These are phyloP conservation scores for Bergia puertoricense DNA, from an alignment of 92 coral and sea anemone genomes.

Conservation along the genomic window DNA sequence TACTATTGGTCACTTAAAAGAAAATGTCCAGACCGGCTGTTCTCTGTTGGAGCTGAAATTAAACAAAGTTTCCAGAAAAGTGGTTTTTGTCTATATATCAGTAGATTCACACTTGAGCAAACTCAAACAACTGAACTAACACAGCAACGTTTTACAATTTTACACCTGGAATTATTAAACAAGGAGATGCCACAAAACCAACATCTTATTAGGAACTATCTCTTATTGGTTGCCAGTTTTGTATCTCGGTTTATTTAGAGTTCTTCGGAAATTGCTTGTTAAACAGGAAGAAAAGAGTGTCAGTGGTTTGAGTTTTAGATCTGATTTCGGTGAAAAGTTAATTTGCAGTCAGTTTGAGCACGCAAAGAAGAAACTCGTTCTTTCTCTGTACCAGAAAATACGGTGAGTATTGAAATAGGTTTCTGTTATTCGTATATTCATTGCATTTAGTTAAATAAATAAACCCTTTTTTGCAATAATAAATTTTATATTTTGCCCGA, in stretches of 20 bases:
- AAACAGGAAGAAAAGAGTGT: neutral
- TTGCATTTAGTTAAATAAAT: no score
- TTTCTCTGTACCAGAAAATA: neutral
- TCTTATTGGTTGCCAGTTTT: neutral
- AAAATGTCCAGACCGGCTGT: no score
- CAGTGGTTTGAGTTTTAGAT: neutral
- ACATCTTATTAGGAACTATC: neutral
- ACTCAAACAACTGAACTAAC: neutral
- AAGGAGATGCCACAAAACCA: neutral
- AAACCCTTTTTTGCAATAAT: neutral
- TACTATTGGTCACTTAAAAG: no score
- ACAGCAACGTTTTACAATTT: neutral
- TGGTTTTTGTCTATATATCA: no score
- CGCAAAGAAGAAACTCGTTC: neutral
- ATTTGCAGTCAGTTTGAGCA: neutral
- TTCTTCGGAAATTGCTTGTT: neutral
- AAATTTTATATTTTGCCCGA: neutral
- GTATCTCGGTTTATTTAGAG: neutral
- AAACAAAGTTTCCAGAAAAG: no score
- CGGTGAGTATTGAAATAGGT: neutral
- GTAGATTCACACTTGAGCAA: neutral
- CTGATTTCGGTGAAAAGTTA: neutral
- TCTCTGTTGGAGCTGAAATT: no score
- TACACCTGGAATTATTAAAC: neutral
- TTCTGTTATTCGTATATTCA: neutral